Conservation (phyloP, 2,113 vertebrate genomes). For the Saimiri boliviensis region DNA sequence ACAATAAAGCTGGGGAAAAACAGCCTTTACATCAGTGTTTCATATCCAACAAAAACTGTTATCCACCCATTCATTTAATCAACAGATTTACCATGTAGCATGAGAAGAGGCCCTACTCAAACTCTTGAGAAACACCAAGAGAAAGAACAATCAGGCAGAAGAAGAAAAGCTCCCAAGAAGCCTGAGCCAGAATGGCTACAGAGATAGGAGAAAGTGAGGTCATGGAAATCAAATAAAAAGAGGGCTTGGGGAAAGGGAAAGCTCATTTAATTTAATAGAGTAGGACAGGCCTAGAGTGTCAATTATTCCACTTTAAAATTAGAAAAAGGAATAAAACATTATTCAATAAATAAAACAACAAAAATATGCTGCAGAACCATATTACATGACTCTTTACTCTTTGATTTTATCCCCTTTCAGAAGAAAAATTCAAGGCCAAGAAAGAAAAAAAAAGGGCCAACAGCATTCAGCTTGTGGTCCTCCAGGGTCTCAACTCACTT, state of each 20-base stretch:
- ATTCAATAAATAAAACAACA: background rate
- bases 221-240: background rate
- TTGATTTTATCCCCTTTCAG: background rate
- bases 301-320: conserved; percentile 44
- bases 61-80: background rate
- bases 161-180: background rate
- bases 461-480: background rate
- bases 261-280: no score
- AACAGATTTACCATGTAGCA: background rate
- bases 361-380: background rate
- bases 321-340: conserved; percentile 6
- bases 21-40: background rate
- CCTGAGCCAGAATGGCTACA: background rate
- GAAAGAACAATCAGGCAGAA: background rate
- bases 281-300: no score
- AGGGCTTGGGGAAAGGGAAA: background rate
- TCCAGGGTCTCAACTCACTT: background rate
- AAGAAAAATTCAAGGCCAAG: background rate
- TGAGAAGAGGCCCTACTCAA: background rate
- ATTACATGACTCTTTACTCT: background rate
- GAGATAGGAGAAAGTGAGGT: background rate
- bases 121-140: background rate
- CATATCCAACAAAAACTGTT: background rate
- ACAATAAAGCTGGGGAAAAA: background rate
- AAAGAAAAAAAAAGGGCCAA: background rate